Evolutionary conservation across 1,140 invertebrate species (phyloP).

Genomic region (Drosophila quadrilineata): DNA sequence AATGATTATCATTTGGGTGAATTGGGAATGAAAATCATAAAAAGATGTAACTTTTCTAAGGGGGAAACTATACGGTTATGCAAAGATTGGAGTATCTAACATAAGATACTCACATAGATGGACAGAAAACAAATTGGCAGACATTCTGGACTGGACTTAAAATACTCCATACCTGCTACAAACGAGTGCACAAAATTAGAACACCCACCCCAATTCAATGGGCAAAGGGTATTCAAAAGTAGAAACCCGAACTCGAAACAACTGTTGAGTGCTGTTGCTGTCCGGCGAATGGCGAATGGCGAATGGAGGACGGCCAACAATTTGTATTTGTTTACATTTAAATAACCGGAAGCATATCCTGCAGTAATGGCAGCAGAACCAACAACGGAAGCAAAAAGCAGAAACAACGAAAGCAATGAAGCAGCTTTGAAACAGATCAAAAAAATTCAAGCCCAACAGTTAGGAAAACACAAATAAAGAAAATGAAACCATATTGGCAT

Average conservation of each 20-base stretch:
- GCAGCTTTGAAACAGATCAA: slow-evolving; percentile 27
- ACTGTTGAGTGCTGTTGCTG: slow-evolving; percentile 67
- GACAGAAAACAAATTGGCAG: neutral
- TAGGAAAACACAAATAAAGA: slow-evolving; percentile 14
- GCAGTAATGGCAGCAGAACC: slow-evolving; percentile 24
- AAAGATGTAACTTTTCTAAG: no score
- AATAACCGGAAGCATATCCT: slow-evolving; percentile 69
- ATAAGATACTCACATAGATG: no score
- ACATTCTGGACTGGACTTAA: neutral
- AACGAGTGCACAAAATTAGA: no score
- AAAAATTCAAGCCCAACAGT: slow-evolving; percentile 31
- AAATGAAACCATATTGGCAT: slow-evolving; percentile 36
- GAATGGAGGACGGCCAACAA: slow-evolving; percentile 53
- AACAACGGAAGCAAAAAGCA: no score
- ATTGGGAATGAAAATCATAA: no score
- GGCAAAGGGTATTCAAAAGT: no score
- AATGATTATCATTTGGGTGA: no score
- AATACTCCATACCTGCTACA: slow-evolving; percentile 10
- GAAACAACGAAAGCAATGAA: slow-evolving; percentile 19
- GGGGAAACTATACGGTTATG: no score
- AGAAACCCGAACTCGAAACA: no score
- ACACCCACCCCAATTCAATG: no score
- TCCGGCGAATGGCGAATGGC: no score
- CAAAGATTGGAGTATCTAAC: no score
- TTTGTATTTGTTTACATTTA: slow-evolving; percentile 76